phyloP scores from a whole-genome alignment of 2,888 invertebrate species.

The Acleris emargana region DNA sequence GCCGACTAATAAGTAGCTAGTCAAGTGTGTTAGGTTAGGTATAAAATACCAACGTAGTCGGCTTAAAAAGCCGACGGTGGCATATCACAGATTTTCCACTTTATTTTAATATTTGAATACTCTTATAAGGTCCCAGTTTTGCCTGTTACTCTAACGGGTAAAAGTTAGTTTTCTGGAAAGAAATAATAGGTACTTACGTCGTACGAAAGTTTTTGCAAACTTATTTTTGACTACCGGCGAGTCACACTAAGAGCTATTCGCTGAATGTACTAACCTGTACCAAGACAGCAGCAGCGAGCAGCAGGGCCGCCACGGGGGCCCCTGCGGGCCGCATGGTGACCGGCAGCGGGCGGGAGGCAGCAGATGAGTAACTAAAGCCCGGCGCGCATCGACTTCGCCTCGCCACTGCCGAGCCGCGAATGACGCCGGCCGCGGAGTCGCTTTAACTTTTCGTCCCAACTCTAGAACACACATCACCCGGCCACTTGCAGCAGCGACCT shows the following conservation, averaged over 20 bases:
- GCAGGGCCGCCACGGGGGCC: slow-evolving; percentile 31
- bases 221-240: slow-evolving; percentile 31
- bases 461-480: slow-evolving; percentile 29
- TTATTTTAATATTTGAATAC: not conserved
- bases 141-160: not conserved
- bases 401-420: slow-evolving; percentile 36
- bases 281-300: slow-evolving; percentile 25
- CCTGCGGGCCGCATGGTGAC: slow-evolving; percentile 33
- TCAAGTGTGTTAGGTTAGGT: not conserved
- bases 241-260: slow-evolving; percentile 12
- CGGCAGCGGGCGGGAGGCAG: slow-evolving; percentile 17
- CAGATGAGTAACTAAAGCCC: slow-evolving; percentile 1
- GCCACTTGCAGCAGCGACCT: slow-evolving; percentile 27
- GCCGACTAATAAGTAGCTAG: not conserved
- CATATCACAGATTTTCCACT: not conserved
- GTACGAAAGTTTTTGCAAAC: slow-evolving; percentile 33
- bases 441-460: slow-evolving; percentile 31
- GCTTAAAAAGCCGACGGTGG: not conserved
- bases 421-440: slow-evolving; percentile 25
- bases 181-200: slow-evolving; percentile 16
- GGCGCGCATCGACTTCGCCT: slow-evolving; percentile 34
- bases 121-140: not conserved
- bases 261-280: slow-evolving; percentile 27
- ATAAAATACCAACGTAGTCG: not conserved
- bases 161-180: slow-evolving; percentile 5